phyloP scores from a whole-genome alignment of 2,113 vertebrate genomes.

The Bettongia penicillata region DNA sequence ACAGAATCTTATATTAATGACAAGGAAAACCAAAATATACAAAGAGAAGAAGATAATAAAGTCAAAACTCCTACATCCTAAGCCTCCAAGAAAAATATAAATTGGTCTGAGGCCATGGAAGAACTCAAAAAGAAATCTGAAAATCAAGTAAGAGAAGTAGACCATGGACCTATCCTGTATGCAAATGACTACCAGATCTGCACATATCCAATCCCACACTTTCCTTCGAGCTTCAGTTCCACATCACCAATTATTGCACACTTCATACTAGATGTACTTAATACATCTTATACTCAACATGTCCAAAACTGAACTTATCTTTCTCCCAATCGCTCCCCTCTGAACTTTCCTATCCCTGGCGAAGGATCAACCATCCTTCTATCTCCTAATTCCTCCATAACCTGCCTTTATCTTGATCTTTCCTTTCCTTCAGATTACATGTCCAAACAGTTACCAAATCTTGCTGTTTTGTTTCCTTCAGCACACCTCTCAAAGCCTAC shows the following conservation, averaged over 20 bases:
- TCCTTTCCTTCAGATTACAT: not conserved
- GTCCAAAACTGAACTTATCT: not conserved
- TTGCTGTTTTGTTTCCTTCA: not conserved
- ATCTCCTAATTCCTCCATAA: not conserved
- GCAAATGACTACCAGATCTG: not conserved
- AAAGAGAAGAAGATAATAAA: no score
- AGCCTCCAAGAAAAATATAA: no score
- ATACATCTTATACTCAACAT: not conserved
- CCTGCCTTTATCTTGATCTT: not conserved
- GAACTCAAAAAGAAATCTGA: no score
- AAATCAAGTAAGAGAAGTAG: no score
- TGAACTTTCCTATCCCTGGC: not conserved
- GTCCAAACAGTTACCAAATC: not conserved
- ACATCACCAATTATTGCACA: not conserved
- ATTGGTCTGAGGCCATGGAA: no score
- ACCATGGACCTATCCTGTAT: not conserved
- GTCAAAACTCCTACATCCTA: no score
- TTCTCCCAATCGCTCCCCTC: not conserved
- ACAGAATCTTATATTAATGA: no score
- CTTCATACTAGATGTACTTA: not conserved
- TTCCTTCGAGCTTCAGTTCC: not conserved
- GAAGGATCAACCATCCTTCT: not conserved
- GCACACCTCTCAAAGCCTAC: not conserved
- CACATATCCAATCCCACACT: not conserved
- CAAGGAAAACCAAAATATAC: no score